Evolutionary conservation across 2,797 vertebrate species (phyloP).

Genomic region (Synaphobranchus kaupii): DNA sequence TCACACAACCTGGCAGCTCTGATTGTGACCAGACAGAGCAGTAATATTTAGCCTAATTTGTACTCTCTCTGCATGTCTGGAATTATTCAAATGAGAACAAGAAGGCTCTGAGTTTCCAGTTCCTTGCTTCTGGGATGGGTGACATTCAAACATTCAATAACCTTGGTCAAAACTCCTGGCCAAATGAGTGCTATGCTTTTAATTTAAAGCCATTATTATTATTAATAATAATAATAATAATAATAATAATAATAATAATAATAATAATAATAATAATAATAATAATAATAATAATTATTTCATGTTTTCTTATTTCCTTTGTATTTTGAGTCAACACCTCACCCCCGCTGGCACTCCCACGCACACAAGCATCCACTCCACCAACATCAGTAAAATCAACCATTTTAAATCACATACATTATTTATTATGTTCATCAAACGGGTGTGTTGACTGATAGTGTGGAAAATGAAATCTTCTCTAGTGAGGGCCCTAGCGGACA

Average conservation of each 20-base stretch:
- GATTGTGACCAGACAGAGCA: conserved; percentile 6
- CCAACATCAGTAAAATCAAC: neutral
- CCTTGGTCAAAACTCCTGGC: neutral
- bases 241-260: no score
- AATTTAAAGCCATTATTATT: neutral
- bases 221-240: no score
- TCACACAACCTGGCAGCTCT: neutral
- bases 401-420: neutral
- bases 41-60: neutral
- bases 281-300: no score
- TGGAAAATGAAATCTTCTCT: neutral
- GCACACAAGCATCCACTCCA: neutral
- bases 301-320: neutral
- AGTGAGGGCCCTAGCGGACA: neutral
- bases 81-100: conserved; percentile 6
- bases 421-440: neutral
- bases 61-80: neutral
- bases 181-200: neutral
- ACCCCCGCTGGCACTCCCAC: neutral
- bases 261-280: no score
- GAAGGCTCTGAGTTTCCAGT: neutral
- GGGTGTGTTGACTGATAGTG: neutral
- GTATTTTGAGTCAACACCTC: neutral
- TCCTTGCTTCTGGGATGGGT: neutral
- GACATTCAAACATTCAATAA: neutral